Conservation (phyloP, 2,113 vertebrate genomes). For the Pangasianodon hypophthalmus region DNA sequence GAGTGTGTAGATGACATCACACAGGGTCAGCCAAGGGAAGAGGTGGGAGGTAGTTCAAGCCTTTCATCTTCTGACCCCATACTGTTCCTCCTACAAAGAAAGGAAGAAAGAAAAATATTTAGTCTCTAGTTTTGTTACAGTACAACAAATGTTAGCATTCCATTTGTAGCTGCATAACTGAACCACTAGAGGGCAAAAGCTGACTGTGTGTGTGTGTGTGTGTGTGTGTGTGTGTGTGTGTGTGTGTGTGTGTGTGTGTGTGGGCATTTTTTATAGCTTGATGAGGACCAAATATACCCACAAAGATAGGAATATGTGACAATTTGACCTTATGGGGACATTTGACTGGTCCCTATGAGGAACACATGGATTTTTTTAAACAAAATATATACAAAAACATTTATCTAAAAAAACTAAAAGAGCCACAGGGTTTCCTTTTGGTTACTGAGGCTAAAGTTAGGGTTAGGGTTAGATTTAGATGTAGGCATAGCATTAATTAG, state of each 20-base stretch:
- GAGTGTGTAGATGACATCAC: conserved; percentile 18
- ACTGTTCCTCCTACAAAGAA: background rate
- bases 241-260: background rate
- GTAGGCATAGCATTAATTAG: too few relatives aligned
- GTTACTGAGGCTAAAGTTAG: background rate
- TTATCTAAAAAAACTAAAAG: background rate
- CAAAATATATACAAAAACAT: background rate
- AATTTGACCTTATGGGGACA: background rate
- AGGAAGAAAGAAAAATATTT: background rate
- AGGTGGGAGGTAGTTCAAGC: conserved; percentile 20
- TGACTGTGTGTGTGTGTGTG: conserved; percentile 7
- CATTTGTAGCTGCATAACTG: conserved; percentile 14
- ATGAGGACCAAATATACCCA: background rate
- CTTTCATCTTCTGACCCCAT: conserved; percentile 11
- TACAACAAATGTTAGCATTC: background rate
- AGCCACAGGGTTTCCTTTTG: background rate
- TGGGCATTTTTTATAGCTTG: background rate
- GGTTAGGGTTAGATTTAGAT: background rate
- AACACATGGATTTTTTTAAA: background rate
- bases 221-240: background rate
- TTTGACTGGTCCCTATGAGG: background rate
- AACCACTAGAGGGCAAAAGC: conserved; percentile 42
- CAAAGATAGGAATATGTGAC: background rate
- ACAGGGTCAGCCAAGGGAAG: background rate
- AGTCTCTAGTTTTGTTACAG: background rate